Percentiles rank a stretch among this genome's conserved stretches.
Evolutionary conservation across 2,888 invertebrate species (phyloP).

Genomic region (Isoperla grammatica): DNA sequence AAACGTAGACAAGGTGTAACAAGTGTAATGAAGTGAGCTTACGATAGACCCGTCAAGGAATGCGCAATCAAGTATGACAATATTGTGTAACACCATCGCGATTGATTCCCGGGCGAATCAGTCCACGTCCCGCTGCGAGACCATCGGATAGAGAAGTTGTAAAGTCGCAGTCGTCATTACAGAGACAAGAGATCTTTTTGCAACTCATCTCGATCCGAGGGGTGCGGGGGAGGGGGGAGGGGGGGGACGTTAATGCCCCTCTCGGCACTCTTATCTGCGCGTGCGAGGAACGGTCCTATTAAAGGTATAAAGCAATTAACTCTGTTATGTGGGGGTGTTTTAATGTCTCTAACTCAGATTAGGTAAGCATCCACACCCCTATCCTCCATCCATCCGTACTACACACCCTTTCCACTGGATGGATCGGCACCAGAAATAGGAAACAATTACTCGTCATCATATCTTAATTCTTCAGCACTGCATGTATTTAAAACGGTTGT

Average conservation of each 20-base stretch:
- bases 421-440: too few species aligned
- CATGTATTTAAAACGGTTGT: too few species aligned
- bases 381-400: neutral
- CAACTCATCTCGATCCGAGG: conserved; percentile 27
- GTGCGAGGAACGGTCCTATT: conserved; percentile 21
- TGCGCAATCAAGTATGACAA: too few species aligned
- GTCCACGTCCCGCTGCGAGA: conserved; percentile 37
- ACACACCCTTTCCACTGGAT: neutral
- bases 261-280: conserved; percentile 29
- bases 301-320: conserved; percentile 29
- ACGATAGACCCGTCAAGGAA: too few species aligned
- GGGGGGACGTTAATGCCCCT: conserved; percentile 33
- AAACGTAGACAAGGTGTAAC: too few species aligned
- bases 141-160: conserved; percentile 20
- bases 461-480: too few species aligned
- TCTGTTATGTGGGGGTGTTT: conserved; percentile 23
- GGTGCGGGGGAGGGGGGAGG: conserved; percentile 24
- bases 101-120: conserved; percentile 20
- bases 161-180: neutral
- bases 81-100: too few species aligned
- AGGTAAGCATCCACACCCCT: conserved; percentile 5
- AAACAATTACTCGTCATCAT: too few species aligned
- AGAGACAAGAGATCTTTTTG: conserved; percentile 29
- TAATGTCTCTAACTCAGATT: conserved; percentile 27
- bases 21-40: too few species aligned